These are phyloP conservation scores for Rhinoptilus africanus DNA, from an alignment of 2,113 vertebrate species.

Conservation along the genomic window DNA sequence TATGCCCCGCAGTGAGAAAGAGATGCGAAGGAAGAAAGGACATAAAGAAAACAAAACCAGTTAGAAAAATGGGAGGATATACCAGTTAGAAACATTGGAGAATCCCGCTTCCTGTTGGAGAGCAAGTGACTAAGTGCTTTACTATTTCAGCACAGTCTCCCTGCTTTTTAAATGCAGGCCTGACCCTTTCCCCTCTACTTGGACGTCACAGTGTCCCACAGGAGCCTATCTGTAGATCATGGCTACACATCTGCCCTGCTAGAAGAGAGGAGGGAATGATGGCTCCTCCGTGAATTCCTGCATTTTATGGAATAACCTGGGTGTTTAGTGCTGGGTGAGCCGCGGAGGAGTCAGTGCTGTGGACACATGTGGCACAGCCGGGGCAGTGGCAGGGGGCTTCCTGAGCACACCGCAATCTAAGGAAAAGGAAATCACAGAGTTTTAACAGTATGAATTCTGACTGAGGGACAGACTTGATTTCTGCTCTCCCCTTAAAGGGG, in stretches of 20 bases:
- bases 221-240: neutral
- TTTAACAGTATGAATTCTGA: neutral
- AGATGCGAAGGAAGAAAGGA: neutral
- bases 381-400: neutral
- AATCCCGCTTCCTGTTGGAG: neutral
- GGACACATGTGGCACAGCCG: neutral
- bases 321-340: neutral
- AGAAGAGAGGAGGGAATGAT: neutral
- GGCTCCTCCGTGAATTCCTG: neutral
- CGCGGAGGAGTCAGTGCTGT: neutral
- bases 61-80: neutral
- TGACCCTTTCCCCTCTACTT: neutral
- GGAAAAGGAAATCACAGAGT: neutral
- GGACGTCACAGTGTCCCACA: neutral
- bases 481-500: neutral
- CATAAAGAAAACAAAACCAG: neutral
- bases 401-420: neutral
- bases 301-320: neutral
- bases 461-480: neutral
- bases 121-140: neutral
- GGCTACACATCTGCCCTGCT: accelerated
- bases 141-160: neutral
- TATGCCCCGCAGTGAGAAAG: neutral
- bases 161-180: neutral
- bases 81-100: neutral